Conservation (phyloP, 2,888 invertebrate species). For the Andrena dorsata region DNA sequence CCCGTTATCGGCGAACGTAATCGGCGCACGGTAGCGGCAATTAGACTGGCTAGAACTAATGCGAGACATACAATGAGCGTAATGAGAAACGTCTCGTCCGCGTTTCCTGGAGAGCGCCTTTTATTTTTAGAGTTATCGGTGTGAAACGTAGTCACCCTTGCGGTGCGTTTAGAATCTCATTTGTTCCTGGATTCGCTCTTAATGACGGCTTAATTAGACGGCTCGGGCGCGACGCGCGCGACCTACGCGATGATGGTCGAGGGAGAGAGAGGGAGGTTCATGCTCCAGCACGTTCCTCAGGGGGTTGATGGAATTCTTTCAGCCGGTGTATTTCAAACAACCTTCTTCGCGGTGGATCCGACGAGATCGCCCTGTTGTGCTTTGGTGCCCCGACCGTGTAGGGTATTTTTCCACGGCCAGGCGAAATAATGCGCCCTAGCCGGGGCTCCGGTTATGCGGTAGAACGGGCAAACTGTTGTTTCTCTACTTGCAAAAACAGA, state of each 20-base stretch:
- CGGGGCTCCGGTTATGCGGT: conserved; percentile 55
- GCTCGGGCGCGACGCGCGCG: not conserved
- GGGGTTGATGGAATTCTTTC: conserved; percentile 9
- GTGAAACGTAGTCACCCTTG: conserved; percentile 48
- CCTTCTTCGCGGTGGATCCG: too few relatives aligned
- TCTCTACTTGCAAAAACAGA: conserved; percentile 70
- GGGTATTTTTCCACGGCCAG: conserved; percentile 63
- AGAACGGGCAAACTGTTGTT: conserved; percentile 69
- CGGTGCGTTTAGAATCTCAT: conserved; percentile 30
- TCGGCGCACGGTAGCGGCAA: conserved; percentile 53
- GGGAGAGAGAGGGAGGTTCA: conserved; percentile 3
- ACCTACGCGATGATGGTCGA: not conserved
- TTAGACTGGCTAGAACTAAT: conserved; percentile 50
- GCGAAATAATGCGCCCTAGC: conserved; percentile 58
- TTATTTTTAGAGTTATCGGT: conserved; percentile 47
- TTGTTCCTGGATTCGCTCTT: conserved; percentile 9
- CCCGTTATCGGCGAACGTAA: conserved; percentile 52
- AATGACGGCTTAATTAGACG: conserved; percentile 35
- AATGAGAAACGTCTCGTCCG: conserved; percentile 54
- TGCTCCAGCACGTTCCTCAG: conserved; percentile 2
- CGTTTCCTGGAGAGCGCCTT: conserved; percentile 44
- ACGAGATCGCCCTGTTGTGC: not conserved
- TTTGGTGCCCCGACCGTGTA: conserved; percentile 42
- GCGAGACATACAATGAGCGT: conserved; percentile 49
- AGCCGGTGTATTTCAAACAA: not conserved